A percentile compares a stretch with the other conserved stretches of the same genome.
These are phyloP conservation scores for Copidosoma aretas DNA, from an alignment of 2,888 invertebrate species.

Conservation along the genomic window DNA sequence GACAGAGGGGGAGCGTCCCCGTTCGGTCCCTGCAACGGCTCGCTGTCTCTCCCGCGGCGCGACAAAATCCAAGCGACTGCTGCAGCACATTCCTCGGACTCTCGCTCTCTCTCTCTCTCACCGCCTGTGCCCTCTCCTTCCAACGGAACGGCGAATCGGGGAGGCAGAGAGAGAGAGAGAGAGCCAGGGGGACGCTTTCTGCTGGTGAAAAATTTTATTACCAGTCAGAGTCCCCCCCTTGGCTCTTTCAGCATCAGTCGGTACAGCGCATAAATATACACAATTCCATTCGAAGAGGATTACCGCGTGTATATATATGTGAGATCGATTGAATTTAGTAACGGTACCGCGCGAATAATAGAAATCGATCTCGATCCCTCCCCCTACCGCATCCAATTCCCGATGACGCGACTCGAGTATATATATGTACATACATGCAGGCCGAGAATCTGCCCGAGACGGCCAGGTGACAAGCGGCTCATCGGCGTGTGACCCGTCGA, in stretches of 20 bases:
- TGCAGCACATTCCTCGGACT: conserved; percentile 38
- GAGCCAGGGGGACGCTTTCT: background rate
- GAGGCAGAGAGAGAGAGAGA: too few species aligned
- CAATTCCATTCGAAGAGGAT: background rate
- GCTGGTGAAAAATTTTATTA: conserved; percentile 40
- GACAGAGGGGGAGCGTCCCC: background rate
- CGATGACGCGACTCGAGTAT: conserved; percentile 6
- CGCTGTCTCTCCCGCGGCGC: conserved; percentile 20
- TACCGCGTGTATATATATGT: background rate
- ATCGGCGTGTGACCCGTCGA: conserved; percentile 10
- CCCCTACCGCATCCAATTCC: conserved; percentile 25
- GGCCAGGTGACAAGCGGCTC: conserved; percentile 35
- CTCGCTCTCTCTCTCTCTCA: conserved; percentile 21
- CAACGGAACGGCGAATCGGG: too few species aligned
- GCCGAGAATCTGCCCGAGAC: background rate
- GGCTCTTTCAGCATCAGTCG: background rate
- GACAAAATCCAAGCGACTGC: conserved; percentile 38
- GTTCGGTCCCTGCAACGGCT: conserved; percentile 28
- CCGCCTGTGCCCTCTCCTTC: conserved; percentile 5
- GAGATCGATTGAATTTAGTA: conserved; percentile 36
- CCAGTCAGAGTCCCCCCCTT: conserved; percentile 21
- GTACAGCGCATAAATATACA: background rate
- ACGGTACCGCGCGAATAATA: conserved; percentile 37
- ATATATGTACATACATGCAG: background rate
- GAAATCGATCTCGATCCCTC: conserved; percentile 30